phyloP scores from a whole-genome alignment of 2,888 invertebrate species.

The Meganola albula region DNA sequence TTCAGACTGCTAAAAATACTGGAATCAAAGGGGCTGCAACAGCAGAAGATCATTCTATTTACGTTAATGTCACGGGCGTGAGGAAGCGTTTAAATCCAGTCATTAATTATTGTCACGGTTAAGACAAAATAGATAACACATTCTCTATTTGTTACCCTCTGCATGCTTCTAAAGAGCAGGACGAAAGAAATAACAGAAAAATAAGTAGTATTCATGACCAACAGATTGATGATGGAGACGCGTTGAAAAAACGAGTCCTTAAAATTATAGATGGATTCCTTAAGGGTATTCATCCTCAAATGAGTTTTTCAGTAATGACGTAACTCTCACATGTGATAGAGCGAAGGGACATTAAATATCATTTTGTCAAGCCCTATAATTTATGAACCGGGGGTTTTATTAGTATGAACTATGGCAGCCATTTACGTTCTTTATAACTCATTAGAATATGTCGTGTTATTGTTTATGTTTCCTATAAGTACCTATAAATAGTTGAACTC shows the following conservation, averaged over 20 bases:
- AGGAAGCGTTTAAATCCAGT: constrained; percentile 78
- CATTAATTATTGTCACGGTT: constrained; percentile 77
- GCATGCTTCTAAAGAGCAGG: constrained; percentile 54
- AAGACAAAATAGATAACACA: constrained; percentile 76
- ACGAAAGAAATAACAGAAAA: constrained; percentile 68
- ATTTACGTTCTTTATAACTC: constrained; percentile 57
- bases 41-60: constrained; percentile 74
- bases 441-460: constrained; percentile 41
- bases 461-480: constrained; percentile 52
- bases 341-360: constrained; percentile 64
- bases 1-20: constrained; percentile 68
- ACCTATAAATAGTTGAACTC: constrained; percentile 24
- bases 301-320: constrained; percentile 64
- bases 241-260: constrained; percentile 66
- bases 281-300: constrained; percentile 53
- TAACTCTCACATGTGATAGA: constrained; percentile 51
- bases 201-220: constrained; percentile 53
- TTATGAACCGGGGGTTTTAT: constrained; percentile 52
- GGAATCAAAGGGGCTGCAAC: constrained; percentile 72
- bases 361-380: constrained; percentile 70
- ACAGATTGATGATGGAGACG: constrained; percentile 66
- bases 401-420: constrained; percentile 48
- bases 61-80: constrained; percentile 78
- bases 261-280: constrained; percentile 61
- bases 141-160: constrained; percentile 71